Base-by-base conservation (phyloP, 1,140 invertebrate species). In the Dendroctonus valens region DNA sequence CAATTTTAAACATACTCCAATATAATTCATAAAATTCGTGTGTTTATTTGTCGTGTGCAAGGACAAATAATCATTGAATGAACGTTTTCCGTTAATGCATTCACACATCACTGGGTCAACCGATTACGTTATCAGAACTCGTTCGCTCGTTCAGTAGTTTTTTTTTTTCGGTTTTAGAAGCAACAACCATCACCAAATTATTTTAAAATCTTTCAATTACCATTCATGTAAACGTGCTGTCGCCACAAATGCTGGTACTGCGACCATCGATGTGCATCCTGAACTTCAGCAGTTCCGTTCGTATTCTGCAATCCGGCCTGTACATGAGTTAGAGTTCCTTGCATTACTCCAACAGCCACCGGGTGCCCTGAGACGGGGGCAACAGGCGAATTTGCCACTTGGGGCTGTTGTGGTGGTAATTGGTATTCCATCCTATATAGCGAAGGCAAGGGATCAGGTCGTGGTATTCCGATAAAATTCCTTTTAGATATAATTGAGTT, bases 201-300 rank as follows among this genome's bases (percentile, higher is more conserved):
- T 11, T 51, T 0, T n/a, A 15, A 51, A 51, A 12, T 7, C 49
- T 12, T 51, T 8, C 52, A 59, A 57, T 63, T 83, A 84, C 83
- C 83, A 75, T 84, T 84, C 76, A 84, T 82, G 73, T 83, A 84
- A 71, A 84, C 82, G 75, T 84, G 83, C 72, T 85, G 83, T 69
- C 83, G 82, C 83, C 83, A 84, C 68, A 84, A 80, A 75, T 85
- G 79, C 67, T 81, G 82, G 74, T 84, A 84, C 76, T 84, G 82
- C 72, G 79, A 81, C 80, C 83, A 82, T 54, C 76, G 68, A 65
- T 81, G 79, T 53, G 81, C 78, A 68, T 83, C 81, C 62, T 83
- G 80, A 38, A 59, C 66, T 5, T 68, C 59, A 74, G 83, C 80
- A 70, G 78, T 81, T 77, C 82, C 81, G 37, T 74, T 69, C 64